Percentiles rank a stretch among this genome's conserved stretches.
phyloP scores from a whole-genome alignment of 1,140 invertebrate genomes.

The Cecropterus lyciades region DNA sequence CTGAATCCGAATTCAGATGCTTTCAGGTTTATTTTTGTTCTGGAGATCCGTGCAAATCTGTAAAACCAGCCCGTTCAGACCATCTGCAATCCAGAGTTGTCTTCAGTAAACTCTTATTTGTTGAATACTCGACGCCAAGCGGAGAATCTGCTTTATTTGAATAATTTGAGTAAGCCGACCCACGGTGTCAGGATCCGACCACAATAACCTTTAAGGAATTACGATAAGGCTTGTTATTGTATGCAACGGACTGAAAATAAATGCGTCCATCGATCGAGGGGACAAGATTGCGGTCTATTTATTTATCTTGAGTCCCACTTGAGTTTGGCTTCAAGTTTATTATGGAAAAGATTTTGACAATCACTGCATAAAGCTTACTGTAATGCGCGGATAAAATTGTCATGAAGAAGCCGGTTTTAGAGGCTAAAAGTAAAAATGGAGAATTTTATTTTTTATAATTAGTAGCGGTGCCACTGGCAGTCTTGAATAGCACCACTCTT shows the following conservation, averaged over 20 bases:
- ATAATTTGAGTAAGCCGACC: constrained; percentile 75
- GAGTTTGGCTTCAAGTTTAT: constrained; percentile 10
- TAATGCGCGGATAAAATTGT: constrained; percentile 4
- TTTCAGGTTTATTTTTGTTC: constrained; percentile 32
- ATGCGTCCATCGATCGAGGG: constrained; percentile 35
- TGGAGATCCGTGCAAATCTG: constrained; percentile 35
- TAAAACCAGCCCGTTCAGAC: constrained; percentile 27
- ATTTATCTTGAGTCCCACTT: constrained; percentile 31
- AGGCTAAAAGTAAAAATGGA: too few species aligned
- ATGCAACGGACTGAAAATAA: constrained; percentile 30
- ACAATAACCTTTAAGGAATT: constrained; percentile 43
- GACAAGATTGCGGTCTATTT: constrained; percentile 34
- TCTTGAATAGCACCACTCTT: too few species aligned
- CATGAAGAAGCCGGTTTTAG: not conserved
- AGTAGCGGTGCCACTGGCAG: too few species aligned
- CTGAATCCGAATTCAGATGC: constrained; percentile 7
- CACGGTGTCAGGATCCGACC: constrained; percentile 41
- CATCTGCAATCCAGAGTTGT: constrained; percentile 56
- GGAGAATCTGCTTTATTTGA: constrained; percentile 71
- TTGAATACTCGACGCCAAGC: constrained; percentile 62
- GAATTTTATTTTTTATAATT: too few species aligned
- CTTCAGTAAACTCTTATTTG: constrained; percentile 67
- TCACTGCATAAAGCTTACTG: constrained; percentile 16
- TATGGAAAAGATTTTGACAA: constrained; percentile 18
- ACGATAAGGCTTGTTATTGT: constrained; percentile 45